Evolutionary conservation across 2,113 vertebrate species (phyloP), one percentile per base, ranked within the genome.

Genomic region (Crotalus horridus): DNA sequence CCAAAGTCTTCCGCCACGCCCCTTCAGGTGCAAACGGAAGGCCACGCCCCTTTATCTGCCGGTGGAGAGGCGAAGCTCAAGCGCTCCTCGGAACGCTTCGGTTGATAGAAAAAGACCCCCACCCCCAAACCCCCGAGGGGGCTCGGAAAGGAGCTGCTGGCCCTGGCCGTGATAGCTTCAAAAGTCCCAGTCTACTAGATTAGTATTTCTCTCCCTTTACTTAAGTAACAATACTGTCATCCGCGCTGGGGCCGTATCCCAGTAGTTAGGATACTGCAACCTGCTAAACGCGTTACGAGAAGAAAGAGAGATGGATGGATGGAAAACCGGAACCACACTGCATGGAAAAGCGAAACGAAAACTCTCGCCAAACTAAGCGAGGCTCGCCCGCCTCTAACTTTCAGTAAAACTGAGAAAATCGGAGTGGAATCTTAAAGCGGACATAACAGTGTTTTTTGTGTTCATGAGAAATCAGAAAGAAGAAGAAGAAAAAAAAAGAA

Each of bases 1-100:
- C 55, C 74, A 39, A 59, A 59, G 43, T 51, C 86, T 17, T 29
- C 87, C 87, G 46, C 92, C 92, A 51, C 92, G 87, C 92, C 88
- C 88, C 43, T 59, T 24, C 43, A 11, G 69, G 74, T 81, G 74
- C 20, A 10, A 81, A 43, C 74, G 17, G 74, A 43, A 81, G 74
- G 7, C 33, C 33, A 43, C 33, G 74, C 74, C 74, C 17, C 74
- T 81, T 81, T 0, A 43, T 43, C 17, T 81, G 17, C 74, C 33
- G 33, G 33, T 81, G 51, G 48, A 11, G 11, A 87, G 43, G n/a
- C 85, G 1, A 23, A n/a, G 24, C 55, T n/a, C 55, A 59, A 33
- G 43, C 23, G 43, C 29, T 7, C 46, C 20, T 6, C 56, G 20
- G 46, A 15, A 59, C 10, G 20, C 26, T 51, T 46, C 46, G 12